Percentiles rank a stretch among this genome's conserved stretches.
These are phyloP conservation scores for Atethmia centrago DNA, from an alignment of 2,888 invertebrate genomes.

Conservation along the genomic window DNA sequence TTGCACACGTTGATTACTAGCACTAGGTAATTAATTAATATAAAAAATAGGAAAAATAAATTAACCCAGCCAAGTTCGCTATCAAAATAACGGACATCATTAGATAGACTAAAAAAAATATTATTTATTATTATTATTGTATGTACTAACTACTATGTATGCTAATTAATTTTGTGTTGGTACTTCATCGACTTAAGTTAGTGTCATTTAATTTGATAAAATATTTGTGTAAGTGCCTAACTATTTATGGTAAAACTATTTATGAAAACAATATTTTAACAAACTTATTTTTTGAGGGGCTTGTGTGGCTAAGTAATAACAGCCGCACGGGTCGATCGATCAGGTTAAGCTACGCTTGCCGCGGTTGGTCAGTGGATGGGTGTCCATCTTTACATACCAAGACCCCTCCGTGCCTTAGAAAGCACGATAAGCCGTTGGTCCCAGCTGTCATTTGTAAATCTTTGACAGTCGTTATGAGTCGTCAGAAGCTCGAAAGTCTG, in stretches of 20 bases:
- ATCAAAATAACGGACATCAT: constrained; percentile 15
- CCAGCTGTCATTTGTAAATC: too few species aligned
- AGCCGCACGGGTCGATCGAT: too few species aligned
- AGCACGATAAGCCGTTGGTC: too few species aligned
- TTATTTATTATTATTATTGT: background rate
- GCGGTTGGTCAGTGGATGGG: too few species aligned
- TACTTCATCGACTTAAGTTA: background rate
- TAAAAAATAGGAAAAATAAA: background rate
- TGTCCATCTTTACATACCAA: too few species aligned
- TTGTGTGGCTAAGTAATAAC: too few species aligned
- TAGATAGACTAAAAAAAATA: constrained; percentile 11
- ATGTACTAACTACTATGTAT: background rate
- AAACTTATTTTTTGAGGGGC: too few species aligned
- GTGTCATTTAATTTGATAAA: background rate
- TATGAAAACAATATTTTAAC: too few species aligned
- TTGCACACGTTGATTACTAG: constrained; percentile 5
- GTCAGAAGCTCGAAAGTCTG: too few species aligned
- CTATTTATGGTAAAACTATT: background rate
- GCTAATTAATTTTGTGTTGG: background rate
- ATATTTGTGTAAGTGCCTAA: background rate
- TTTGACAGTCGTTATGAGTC: too few species aligned
- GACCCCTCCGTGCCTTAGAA: too few species aligned
- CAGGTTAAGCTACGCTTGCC: too few species aligned
- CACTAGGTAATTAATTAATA: background rate
- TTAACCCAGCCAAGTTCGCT: background rate